Conservation (phyloP, 2,797 vertebrate genomes). For the Carcharodon carcharias region DNA sequence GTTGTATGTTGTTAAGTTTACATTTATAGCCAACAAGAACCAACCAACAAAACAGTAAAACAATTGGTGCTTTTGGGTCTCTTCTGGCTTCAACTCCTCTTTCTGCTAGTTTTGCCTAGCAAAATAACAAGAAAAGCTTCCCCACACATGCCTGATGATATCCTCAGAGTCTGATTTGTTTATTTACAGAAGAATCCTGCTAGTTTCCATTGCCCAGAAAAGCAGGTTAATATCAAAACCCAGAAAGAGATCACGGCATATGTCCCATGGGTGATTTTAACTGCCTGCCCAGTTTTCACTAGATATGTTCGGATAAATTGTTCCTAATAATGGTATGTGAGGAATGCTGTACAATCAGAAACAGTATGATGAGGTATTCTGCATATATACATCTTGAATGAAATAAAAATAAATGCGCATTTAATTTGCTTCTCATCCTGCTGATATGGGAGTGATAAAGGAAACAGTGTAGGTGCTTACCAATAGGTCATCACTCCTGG, state of each 20-base stretch:
- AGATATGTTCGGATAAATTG: not conserved
- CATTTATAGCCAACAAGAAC: too few species aligned
- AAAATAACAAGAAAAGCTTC: not conserved
- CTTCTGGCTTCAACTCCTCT: not conserved
- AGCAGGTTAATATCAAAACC: not conserved
- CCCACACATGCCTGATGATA: not conserved
- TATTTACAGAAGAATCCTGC: not conserved
- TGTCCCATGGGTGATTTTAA: not conserved
- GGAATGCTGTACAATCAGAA: not conserved
- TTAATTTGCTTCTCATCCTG: not conserved
- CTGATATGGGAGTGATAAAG: not conserved
- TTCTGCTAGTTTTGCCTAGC: not conserved
- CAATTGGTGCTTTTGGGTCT: not conserved
- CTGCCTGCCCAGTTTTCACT: not conserved
- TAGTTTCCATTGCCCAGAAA: not conserved
- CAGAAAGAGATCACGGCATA: not conserved
- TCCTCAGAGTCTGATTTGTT: not conserved
- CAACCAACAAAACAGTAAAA: not conserved
- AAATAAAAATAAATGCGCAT: not conserved
- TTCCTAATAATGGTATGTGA: not conserved
- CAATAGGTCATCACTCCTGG: slow-evolving; percentile 58
- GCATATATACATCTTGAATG: not conserved
- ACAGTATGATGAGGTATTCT: not conserved
- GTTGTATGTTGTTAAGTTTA: too few species aligned
- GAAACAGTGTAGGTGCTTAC: slow-evolving; percentile 52